Base-by-base conservation (phyloP, 92 coral and sea anemone genomes). In the Parazoanthus darwini region DNA sequence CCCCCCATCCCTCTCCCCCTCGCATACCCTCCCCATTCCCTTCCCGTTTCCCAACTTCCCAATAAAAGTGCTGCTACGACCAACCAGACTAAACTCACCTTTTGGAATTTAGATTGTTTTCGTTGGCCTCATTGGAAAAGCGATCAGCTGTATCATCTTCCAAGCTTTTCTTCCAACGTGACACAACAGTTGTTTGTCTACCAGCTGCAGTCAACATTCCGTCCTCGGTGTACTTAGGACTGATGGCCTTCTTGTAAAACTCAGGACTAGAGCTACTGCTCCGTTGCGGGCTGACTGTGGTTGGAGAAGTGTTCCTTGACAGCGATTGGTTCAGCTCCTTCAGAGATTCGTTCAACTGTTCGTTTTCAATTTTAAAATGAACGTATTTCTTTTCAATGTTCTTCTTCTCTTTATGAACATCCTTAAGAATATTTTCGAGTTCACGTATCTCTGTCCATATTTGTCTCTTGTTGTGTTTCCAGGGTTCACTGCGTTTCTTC, bases 401-500 rank as follows among this genome's bases (percentile, higher is more conserved):
- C 88, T 93, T 88, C 82, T 97, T 97, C 71, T 97, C 99, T 72
- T 90, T 92, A 85, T 97, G 99, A 1, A 95, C 98, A 56, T 94
- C 98, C 80, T 97, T 97, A 22, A 97, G 81, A 65, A 95, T 96
- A 80, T 91, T 97, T 86, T 97, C 99, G 10, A 97, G 93, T 88
- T 97, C 98, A 22, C 98, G 98, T 54, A 97, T 94, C 56, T 95
- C 99, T 50, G 91, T 86, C 95, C 98, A 94, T 20, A 97, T 94
- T 89, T 95, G 94, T 56, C 94, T 85, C 83, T 94, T 97, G 89
- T 94, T 97, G 35, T 91, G 93, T 54, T 93, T 94, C 93, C 98
- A 94, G 5, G 95, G 93, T 3, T 82, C 88, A 11, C 79, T 63
- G 38, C 90, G 92, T 77, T 88, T 94, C 59, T 39, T 66, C 10